These are phyloP conservation scores for Pimephales promelas DNA, from an alignment of 2,113 vertebrate genomes.

Conservation along the genomic window DNA sequence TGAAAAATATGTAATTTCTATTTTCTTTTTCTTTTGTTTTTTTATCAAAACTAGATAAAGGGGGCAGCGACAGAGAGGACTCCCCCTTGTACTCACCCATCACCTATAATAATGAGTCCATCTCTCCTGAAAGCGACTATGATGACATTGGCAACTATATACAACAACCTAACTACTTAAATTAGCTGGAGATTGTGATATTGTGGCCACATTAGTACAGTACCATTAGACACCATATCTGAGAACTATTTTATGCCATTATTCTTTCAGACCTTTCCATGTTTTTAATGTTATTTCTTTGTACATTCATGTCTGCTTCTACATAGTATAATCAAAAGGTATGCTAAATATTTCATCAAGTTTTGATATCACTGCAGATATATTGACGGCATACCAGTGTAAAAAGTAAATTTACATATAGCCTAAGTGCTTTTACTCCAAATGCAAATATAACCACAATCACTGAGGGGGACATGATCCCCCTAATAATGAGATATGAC, in stretches of 20 bases:
- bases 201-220: background rate
- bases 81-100: conserved; percentile 54
- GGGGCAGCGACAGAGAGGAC: conserved; percentile 33
- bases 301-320: background rate
- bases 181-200: conserved; percentile 5
- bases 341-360: background rate
- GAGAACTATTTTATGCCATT: conserved; percentile 17
- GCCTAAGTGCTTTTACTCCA: background rate
- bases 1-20: background rate
- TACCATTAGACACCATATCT: background rate
- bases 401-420: background rate
- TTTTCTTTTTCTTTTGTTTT: conserved; percentile 1
- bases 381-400: background rate
- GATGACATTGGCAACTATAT: conserved; percentile 48
- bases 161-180: background rate
- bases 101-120: conserved; percentile 8
- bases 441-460: background rate
- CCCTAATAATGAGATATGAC: background rate
- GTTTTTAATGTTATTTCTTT: background rate
- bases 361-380: background rate
- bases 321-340: background rate
- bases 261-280: background rate
- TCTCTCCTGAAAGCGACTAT: conserved; percentile 40
- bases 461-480: background rate
- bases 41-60: background rate